Evolutionary conservation across 2,888 invertebrate species (phyloP).

Genomic region (Stomorhina lunata): DNA sequence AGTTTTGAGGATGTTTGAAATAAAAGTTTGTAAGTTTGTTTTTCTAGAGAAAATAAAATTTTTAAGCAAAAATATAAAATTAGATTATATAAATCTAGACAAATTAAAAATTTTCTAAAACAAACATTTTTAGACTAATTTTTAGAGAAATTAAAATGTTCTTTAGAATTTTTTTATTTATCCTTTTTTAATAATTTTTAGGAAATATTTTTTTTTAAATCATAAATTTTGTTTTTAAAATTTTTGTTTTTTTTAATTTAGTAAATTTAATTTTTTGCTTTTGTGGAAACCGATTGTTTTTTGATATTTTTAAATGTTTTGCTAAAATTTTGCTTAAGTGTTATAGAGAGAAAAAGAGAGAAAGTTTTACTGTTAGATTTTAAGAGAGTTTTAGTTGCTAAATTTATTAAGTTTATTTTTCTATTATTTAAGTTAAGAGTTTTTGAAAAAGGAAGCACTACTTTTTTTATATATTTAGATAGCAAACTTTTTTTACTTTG

Average conservation of each 20-base stretch:
- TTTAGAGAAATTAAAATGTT: too few species aligned
- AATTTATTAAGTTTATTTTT: constrained; percentile 2
- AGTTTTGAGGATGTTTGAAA: neutral
- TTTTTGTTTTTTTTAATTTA: neutral
- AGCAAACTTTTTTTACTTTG: constrained; percentile 23
- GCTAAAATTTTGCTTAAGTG: constrained; percentile 20
- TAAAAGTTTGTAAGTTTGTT: neutral
- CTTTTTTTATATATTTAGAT: too few species aligned
- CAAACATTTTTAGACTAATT: too few species aligned
- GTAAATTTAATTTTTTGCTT: constrained; percentile 25
- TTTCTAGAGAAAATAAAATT: neutral
- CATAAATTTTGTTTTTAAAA: too few species aligned
- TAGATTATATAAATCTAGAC: neutral
- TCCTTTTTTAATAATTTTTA: too few species aligned
- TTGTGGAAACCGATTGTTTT: constrained; percentile 49
- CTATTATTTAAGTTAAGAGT: constrained; percentile 20
- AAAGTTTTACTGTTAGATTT: neutral
- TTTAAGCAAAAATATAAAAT: neutral
- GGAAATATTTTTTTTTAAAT: too few species aligned
- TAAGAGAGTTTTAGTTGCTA: neutral
- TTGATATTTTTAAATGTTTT: constrained; percentile 3
- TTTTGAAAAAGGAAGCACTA: constrained; percentile 59
- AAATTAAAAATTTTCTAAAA: too few species aligned
- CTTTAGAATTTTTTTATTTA: too few species aligned
- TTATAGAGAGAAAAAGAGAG: neutral